Evolutionary conservation across 2,888 invertebrate genomes (phyloP).

Genomic region (Stenurella melanura): DNA sequence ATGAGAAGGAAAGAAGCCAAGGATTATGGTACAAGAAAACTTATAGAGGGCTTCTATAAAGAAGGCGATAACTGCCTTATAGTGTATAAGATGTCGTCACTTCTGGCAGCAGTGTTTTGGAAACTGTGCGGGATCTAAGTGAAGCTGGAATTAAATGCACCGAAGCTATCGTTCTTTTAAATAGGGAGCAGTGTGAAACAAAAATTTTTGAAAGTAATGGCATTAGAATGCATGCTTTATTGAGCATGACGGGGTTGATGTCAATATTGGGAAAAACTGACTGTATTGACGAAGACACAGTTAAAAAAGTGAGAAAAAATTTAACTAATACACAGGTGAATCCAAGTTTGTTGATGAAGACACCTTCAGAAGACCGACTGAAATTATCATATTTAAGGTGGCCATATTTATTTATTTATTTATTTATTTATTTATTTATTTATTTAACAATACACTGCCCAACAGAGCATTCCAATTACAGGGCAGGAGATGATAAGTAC

Average conservation of each 20-base stretch:
- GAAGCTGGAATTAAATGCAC: conserved; percentile 77
- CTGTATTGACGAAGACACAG: too few relatives aligned
- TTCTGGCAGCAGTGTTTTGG: conserved; percentile 94
- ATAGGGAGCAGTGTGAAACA: conserved; percentile 93
- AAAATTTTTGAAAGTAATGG: conserved; percentile 81
- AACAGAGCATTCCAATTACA: too few relatives aligned
- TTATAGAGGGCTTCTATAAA: conserved; percentile 89
- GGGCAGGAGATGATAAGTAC: too few relatives aligned
- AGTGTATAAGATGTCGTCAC: conserved; percentile 95
- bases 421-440: too few relatives aligned
- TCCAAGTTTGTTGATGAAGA: conserved; percentile 48
- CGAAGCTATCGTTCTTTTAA: conserved; percentile 90
- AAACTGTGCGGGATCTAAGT: conserved; percentile 87
- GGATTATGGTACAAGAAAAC: conserved; percentile 94
- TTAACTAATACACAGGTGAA: too few relatives aligned
- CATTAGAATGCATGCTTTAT: conserved; percentile 82
- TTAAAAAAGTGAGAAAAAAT: too few relatives aligned
- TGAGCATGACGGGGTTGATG: conserved; percentile 81
- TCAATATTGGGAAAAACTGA: conserved; percentile 76
- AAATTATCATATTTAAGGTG: conserved; percentile 79
- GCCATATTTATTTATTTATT: too few relatives aligned
- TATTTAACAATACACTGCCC: too few relatives aligned
- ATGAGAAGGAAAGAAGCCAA: conserved; percentile 96
- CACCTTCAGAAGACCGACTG: conserved; percentile 72
- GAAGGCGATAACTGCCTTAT: conserved; percentile 88